Conservation (phyloP, 2,113 vertebrate species). For the Microcebus murinus region DNA sequence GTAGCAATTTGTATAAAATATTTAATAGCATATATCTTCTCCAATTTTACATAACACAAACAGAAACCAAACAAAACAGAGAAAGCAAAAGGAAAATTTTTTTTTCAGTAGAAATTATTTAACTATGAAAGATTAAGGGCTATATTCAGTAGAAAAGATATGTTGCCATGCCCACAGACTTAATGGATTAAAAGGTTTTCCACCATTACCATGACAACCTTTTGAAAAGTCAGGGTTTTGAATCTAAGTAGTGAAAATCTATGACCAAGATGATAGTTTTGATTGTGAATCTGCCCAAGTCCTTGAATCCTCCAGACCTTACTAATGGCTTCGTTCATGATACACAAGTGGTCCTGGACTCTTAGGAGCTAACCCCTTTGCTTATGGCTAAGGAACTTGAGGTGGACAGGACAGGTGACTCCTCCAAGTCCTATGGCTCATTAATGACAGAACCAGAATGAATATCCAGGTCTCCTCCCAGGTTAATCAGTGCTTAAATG, state of each 20-base stretch:
- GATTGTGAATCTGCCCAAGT: background rate
- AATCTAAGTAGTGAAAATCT: background rate
- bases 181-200: background rate
- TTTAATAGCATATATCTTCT: background rate
- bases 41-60: background rate
- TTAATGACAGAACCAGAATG: background rate
- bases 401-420: background rate
- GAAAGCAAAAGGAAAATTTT: conserved; percentile 57
- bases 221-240: background rate
- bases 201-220: background rate
- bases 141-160: background rate
- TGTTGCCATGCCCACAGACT: background rate
- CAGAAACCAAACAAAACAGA: background rate
- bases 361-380: background rate
- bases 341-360: background rate
- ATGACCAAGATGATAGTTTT: no score
- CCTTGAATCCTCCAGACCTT: background rate
- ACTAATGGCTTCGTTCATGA: background rate
- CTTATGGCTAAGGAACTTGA: background rate
- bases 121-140: background rate
- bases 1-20: background rate
- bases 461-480: background rate
- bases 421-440: background rate
- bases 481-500: no score
- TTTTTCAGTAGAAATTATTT: background rate